Base-by-base conservation (phyloP, 2,113 vertebrate genomes). In the Salminus brasiliensis region DNA sequence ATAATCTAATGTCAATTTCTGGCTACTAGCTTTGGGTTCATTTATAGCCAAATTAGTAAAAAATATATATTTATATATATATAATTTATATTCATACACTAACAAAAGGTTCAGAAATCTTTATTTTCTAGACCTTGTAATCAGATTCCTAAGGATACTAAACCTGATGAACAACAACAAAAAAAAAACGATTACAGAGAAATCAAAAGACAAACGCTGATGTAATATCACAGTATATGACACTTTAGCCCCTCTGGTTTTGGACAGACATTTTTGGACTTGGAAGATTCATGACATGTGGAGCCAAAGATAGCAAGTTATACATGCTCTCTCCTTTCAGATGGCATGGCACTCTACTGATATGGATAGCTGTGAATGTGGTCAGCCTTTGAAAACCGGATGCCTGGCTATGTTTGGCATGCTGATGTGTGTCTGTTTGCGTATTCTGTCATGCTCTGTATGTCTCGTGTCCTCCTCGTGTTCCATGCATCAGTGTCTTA, bases 271-370 rank as follows among this genome's bases (percentile, higher is more conserved):
- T 72, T 52, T 72, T 71, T 72, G 76, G 72, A 45, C 30, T 52
- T 55, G 27, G 53, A 65, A 63, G 29, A 79, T 79, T 55, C 73
- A 53, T 78, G 53, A 66, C 21, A 65, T 57, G 27, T 70, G 27
- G 21, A 60, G 68, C 25, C 39, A 66, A 67, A 72, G 53, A 72
- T 84, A 80, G 82, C 57, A n/a, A 23, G 11, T 55, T 72, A 57
- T 72, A 62, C 63, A 73, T 52, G 53, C 55, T 81, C 73, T 84
- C 78, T 78, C 43, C 78, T 84, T 84, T 78, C 78, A 81, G 69
- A 84, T 55, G 57, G 78, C 62, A 80, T 77, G 55, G 53, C 70
- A 73, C 68, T 43, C 74, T 60, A 67, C 82, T 74, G 78, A 72
- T 76, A 80, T 80, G 77, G 77, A 83, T 83, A 83, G 72, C 55